These are phyloP conservation scores for Pseudachorutes palmiensis DNA, from an alignment of 1,140 invertebrate species.

Conservation along the genomic window DNA sequence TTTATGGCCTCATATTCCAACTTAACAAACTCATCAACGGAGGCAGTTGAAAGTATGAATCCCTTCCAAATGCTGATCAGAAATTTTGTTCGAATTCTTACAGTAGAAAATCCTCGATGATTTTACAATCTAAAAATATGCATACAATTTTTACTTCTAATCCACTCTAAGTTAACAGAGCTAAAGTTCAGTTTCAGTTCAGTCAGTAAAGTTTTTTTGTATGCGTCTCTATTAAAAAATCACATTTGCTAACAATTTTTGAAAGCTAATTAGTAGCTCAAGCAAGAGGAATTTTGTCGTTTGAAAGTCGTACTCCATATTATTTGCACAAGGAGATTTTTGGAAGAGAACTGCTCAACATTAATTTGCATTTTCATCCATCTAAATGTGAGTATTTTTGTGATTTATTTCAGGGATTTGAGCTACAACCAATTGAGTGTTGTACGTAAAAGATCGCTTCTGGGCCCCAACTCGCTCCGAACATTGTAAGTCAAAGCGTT, in stretches of 20 bases:
- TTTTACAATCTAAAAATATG: not conserved
- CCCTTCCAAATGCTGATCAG: not conserved
- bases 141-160: not conserved
- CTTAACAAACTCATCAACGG: not conserved
- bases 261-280: too few relatives aligned
- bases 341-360: too few relatives aligned
- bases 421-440: constrained; percentile 84
- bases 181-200: too few relatives aligned
- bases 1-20: not conserved
- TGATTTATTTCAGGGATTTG: constrained; percentile 69
- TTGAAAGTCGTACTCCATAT: too few relatives aligned
- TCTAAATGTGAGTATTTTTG: constrained; percentile 24
- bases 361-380: too few relatives aligned
- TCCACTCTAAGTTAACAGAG: too few relatives aligned
- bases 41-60: not conserved
- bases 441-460: constrained; percentile 75
- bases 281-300: too few relatives aligned
- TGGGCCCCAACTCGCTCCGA: constrained; percentile 68
- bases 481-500: constrained; percentile 57
- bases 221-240: too few relatives aligned
- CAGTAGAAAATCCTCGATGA: too few relatives aligned
- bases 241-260: too few relatives aligned
- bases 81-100: not conserved
- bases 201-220: too few relatives aligned
- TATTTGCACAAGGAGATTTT: too few relatives aligned